phyloP scores from a whole-genome alignment of 2,797 vertebrate genomes.

The Heliangelus exortis region DNA sequence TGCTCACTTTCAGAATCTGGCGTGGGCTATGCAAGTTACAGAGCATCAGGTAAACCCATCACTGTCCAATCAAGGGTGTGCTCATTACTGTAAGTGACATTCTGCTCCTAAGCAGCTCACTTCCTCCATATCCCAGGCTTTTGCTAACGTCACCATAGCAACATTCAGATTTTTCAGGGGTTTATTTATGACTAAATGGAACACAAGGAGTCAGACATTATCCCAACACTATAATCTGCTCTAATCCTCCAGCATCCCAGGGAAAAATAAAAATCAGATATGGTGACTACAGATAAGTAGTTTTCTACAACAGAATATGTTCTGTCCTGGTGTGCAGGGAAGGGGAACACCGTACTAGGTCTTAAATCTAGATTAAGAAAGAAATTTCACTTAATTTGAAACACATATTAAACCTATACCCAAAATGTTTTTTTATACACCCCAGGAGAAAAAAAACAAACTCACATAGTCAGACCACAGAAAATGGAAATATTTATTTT shows the following conservation, averaged over 20 bases:
- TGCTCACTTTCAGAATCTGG: neutral
- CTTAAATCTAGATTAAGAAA: neutral
- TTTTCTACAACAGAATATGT: neutral
- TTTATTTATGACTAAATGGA: constrained; percentile 75
- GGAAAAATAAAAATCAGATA: constrained; percentile 66
- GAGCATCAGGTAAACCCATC: constrained; percentile 19
- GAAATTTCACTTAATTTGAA: neutral
- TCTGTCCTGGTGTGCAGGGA: neutral
- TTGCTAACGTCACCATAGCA: constrained; percentile 70
- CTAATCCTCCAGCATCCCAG: constrained; percentile 70
- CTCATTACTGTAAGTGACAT: constrained; percentile 68
- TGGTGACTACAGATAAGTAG: neutral
- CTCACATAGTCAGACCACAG: neutral
- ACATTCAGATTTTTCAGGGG: constrained; percentile 66
- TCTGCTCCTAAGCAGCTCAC: constrained; percentile 46
- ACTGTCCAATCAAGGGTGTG: neutral
- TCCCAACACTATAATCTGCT: constrained; percentile 75
- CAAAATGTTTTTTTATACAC: neutral
- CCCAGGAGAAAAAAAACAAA: neutral
- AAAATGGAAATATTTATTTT: neutral
- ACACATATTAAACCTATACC: neutral
- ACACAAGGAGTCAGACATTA: constrained; percentile 72
- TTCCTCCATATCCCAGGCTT: constrained; percentile 47
- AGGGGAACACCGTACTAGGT: neutral
- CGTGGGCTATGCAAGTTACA: neutral